Conservation (phyloP, 1,140 invertebrate genomes). For the Microplitis mediator region DNA sequence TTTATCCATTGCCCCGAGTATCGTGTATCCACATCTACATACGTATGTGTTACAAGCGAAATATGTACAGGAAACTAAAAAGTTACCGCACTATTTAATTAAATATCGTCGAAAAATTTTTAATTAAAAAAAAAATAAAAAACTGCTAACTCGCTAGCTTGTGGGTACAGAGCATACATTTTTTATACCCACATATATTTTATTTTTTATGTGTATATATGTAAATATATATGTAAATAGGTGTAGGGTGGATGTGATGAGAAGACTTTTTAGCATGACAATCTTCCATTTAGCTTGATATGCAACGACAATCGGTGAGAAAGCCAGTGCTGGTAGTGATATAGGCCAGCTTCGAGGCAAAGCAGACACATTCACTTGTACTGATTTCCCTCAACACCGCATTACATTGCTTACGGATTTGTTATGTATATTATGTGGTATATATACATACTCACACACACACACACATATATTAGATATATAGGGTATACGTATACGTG, state of each 20-base stretch:
- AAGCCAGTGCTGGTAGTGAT: constrained; percentile 25
- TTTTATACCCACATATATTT: not conserved
- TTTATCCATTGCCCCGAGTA: not conserved
- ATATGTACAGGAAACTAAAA: not conserved
- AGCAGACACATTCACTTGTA: not conserved
- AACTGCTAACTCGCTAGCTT: not conserved
- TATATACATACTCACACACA: too few species aligned
- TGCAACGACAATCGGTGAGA: constrained; percentile 7
- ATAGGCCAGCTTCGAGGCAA: constrained; percentile 22
- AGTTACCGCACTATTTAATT: not conserved
- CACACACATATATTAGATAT: too few species aligned
- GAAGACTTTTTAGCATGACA: constrained; percentile 5
- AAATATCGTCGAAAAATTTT: constrained; percentile 5
- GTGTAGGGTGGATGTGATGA: not conserved
- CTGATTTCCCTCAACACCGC: not conserved
- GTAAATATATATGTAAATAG: not conserved
- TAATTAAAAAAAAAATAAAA: constrained; percentile 12
- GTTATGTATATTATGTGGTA: not conserved
- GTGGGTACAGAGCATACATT: not conserved
- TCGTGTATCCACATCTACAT: not conserved
- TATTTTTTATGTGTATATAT: not conserved
- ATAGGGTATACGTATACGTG: too few species aligned
- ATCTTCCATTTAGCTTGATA: constrained; percentile 22
- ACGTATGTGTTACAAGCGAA: not conserved
- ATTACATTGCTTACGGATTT: constrained; percentile 8